A percentile compares a stretch with the other conserved stretches of the same genome.
phyloP scores from a whole-genome alignment of 2,888 invertebrate genomes.

The Volucella inflata region DNA sequence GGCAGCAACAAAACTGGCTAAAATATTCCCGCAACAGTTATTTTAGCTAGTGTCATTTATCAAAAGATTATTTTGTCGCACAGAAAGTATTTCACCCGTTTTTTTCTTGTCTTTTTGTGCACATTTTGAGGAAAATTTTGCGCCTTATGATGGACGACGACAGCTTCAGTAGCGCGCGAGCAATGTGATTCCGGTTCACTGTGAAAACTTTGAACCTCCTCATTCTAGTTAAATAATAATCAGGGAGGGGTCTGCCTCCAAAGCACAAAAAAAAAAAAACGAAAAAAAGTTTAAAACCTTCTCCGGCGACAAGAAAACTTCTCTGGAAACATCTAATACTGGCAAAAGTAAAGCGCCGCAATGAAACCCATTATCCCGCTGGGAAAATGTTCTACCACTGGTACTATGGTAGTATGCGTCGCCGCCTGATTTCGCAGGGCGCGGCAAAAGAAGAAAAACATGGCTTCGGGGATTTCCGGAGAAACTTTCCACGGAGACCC shows the following conservation, averaged over 20 bases:
- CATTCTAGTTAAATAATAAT: no score
- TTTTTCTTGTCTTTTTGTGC: no score
- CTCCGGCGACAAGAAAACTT: constrained; percentile 64
- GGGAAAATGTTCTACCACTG: constrained; percentile 69
- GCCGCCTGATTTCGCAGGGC: constrained; percentile 41
- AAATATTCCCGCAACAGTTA: constrained; percentile 66
- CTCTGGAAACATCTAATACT: constrained; percentile 62
- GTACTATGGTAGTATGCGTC: constrained; percentile 28
- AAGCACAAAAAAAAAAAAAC: no score
- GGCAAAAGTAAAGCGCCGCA: constrained; percentile 56
- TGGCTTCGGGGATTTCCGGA: constrained; percentile 71
- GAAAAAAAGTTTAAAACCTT: constrained; percentile 33
- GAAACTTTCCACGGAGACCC: constrained; percentile 72
- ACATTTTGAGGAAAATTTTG: constrained; percentile 48
- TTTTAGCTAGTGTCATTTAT: constrained; percentile 74
- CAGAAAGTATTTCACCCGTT: constrained; percentile 38
- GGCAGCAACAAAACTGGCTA: constrained; percentile 23
- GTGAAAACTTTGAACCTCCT: constrained; percentile 66
- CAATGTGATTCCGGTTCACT: constrained; percentile 65
- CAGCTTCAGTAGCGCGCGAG: constrained; percentile 43
- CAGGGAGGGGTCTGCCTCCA: no score
- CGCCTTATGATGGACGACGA: constrained; percentile 71
- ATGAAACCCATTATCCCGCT: constrained; percentile 67
- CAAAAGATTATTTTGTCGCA: constrained; percentile 76
- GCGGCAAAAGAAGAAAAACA: constrained; percentile 41